Conservation (phyloP, 2,888 invertebrate species). For the Himalopsyche kuldschensis region DNA sequence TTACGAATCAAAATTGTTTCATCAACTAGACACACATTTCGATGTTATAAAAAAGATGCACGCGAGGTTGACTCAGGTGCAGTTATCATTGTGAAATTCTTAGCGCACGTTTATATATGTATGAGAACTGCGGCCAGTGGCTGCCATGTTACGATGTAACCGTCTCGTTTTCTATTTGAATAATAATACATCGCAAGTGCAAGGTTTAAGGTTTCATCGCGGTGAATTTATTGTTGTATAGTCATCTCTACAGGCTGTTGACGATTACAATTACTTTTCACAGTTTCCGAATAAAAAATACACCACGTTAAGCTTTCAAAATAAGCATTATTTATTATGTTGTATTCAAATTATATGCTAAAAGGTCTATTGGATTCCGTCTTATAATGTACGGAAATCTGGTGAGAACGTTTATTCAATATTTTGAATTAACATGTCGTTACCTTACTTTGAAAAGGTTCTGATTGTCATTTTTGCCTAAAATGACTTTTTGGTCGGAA, state of each 20-base stretch:
- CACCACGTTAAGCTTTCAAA: too few relatives aligned
- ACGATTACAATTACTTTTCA: too few relatives aligned
- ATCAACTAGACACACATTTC: neutral
- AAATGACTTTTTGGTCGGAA: too few relatives aligned
- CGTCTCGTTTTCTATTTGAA: neutral
- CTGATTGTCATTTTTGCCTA: too few relatives aligned
- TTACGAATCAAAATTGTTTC: neutral
- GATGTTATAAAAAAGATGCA: neutral
- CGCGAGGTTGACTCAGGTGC: neutral
- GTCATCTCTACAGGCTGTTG: neutral
- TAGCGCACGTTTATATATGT: neutral
- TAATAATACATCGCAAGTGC: slow-evolving; percentile 3
- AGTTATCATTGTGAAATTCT: slow-evolving; percentile 2
- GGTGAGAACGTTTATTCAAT: too few relatives aligned
- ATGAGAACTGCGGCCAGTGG: neutral
- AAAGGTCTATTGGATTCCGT: too few relatives aligned
- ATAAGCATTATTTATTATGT: too few relatives aligned
- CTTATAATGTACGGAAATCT: too few relatives aligned
- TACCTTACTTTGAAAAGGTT: too few relatives aligned
- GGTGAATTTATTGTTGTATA: neutral
- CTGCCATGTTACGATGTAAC: neutral
- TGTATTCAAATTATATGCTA: too few relatives aligned
- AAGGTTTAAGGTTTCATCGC: neutral
- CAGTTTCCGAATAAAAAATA: too few relatives aligned
- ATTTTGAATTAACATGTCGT: too few relatives aligned